Evolutionary conservation across 2,113 vertebrate species (phyloP), one percentile per base, ranked within the genome.

Genomic region (Mirounga angustirostris): DNA sequence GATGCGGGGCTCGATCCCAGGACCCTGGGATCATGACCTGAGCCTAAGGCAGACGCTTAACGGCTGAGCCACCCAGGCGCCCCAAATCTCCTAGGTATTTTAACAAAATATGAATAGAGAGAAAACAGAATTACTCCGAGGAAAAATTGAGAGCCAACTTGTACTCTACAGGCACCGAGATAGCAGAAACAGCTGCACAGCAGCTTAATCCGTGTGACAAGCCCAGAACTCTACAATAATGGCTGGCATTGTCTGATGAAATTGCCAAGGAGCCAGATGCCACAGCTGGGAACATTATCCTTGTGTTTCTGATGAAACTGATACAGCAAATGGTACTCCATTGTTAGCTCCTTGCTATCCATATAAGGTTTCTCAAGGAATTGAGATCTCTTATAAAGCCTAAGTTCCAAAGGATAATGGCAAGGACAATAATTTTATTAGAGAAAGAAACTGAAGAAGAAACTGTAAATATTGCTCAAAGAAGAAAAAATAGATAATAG

Each of bases 191-290:
- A 83, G 65, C 84, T 97, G 95, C 22, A 90, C 56, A 61, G 76
- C 90, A 97, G 43, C 92, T 71, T 94, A 96, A 93, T 94, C 86
- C 26, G 50, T 71, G 69, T 71, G 95, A 97, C 86, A 97, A 97
- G 96, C 95, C 92, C 95, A 71, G 65, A 93, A 88, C 24, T 95
- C 97, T 5, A 40, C 33, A 95, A 2, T 21, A 91, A 52, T 0
- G 19, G 89, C 74, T 95, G 82, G 95, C 83, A 91, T 74, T 87
- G 56, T 50, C 93, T 89, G 50, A 15, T 30, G 78, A 91, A 65
- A 84, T 85, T 96, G 87, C 93, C 18, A 46, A 91, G 90, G 95
- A 95, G 22, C 89, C 97, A 98, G 98, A 96, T 89, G 92, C 61
- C 59, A 65, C 96, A 96, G 63, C 78, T 97, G 90, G 93, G 93